Evolutionary conservation across 2,797 vertebrate species (phyloP).

Genomic region (Melanotaenia parkinsoni): DNA sequence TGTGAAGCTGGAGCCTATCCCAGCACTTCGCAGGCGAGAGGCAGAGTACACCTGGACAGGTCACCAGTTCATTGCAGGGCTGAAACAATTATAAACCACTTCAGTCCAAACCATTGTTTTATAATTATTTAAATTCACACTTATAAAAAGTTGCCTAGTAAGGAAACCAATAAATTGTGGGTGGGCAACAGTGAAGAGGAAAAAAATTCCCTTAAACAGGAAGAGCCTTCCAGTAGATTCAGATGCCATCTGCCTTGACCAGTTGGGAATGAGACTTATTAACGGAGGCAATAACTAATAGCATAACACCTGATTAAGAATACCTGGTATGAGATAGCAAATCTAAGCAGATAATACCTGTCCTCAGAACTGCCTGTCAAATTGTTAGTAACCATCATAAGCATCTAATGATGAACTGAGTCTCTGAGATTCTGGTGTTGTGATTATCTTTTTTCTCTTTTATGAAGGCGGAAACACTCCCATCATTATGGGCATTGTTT

Average conservation of each 20-base stretch:
- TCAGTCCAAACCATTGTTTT: background rate
- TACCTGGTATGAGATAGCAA: background rate
- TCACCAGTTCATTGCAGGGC: too few relatives aligned
- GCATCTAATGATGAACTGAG: conserved; percentile 59
- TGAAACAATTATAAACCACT: too few relatives aligned
- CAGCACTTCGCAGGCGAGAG: too few relatives aligned
- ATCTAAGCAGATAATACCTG: background rate
- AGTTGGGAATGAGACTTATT: background rate
- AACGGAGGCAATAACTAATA: background rate
- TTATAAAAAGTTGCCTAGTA: background rate
- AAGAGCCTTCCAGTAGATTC: background rate
- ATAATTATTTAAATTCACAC: too few relatives aligned
- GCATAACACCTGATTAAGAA: background rate
- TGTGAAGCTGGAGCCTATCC: too few relatives aligned
- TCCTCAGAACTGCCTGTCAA: conserved; percentile 41
- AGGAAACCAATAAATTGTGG: background rate
- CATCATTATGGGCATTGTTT: conserved; percentile 61
- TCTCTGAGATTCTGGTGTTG: conserved; percentile 47
- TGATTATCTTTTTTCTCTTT: conserved; percentile 45
- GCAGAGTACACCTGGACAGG: too few relatives aligned
- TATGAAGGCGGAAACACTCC: conserved; percentile 57
- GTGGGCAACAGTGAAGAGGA: background rate
- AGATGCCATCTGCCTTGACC: background rate
- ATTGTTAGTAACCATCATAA: conserved; percentile 41
- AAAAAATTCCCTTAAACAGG: background rate